Base-by-base conservation (phyloP, 2,888 invertebrate species). In the Byasa hedistus region DNA sequence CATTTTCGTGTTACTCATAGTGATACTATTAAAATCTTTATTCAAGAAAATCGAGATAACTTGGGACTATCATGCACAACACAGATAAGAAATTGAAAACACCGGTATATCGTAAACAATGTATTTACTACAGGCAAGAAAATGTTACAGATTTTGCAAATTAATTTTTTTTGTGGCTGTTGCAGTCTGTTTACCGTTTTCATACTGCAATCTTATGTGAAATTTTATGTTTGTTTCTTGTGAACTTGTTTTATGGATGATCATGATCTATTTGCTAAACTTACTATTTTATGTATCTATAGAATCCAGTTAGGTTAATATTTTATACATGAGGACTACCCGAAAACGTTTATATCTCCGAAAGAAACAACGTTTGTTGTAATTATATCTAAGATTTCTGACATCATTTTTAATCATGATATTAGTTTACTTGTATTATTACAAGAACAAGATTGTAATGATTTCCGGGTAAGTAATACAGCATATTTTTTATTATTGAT, bases 391-490 rank as follows among this genome's bases (percentile, higher is more conserved):
- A 79, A 73, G 62, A 52, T 72, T 70, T 77, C 75, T 77, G 79
- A 79, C 79, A 78, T 80, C n/a, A n/a, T n/a, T n/a, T n/a, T n/a
- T n/a, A 72, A 71, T 68, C 57, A 32, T 61, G 77, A 77, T 78
- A 79, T n/a, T 48, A n/a, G 17, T 48, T 48, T 48, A 48, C n/a
- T 3, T 5, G 19, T n/a, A 19, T 44, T 10, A 19, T 17, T n/a
- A 48, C n/a, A 48, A 48, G n/a, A 48, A 48, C n/a, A 48, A n/a
- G 8, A 7, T 48, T n/a, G 8, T 48, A n/a, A 48, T 12, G 3
- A 5, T 48, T 48, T 48, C 48, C 39, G 39, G 39, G 39, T 39
- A 15, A 39, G 15, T 39, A 39, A 39, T 17, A 39, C 39, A 39
- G 3, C 12, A 15, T 39, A 15, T 15, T 39, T 39, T 39, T 1